Percentiles rank a stretch among this genome's conserved stretches.
These are phyloP conservation scores for Calidris pygmaea DNA, from an alignment of 2,113 vertebrate species.

Conservation along the genomic window DNA sequence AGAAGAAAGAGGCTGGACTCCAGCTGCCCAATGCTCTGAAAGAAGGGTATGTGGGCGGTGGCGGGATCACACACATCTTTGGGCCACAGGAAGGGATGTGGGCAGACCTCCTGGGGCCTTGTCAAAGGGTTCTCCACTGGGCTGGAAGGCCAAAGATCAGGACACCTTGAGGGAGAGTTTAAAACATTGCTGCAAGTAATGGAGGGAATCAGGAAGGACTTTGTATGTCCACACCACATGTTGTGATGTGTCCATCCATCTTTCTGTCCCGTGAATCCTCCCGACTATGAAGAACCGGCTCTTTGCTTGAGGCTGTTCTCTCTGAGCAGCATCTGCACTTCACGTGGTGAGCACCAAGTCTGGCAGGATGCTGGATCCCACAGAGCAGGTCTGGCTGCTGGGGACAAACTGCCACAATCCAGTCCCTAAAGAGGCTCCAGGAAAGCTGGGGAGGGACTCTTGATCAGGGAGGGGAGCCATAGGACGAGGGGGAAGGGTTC, in stretches of 20 bases:
- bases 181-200: background rate
- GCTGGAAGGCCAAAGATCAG: background rate
- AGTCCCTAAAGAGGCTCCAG: no score
- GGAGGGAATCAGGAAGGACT: background rate
- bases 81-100: background rate
- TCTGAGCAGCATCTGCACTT: background rate
- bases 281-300: background rate
- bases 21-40: slow-evolving; percentile 44
- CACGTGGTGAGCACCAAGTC: fast-evolving
- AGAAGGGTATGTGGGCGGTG: slow-evolving; percentile 66
- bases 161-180: background rate
- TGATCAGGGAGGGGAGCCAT: no score
- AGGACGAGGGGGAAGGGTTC: no score
- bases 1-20: background rate
- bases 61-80: fast-evolving
- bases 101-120: background rate
- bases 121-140: background rate
- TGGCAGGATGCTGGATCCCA: background rate
- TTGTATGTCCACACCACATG: fast-evolving
- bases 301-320: background rate
- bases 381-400: background rate
- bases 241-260: fast-evolving
- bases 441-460: no score
- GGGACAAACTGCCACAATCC: background rate
- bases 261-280: fast-evolving